Percentiles rank a stretch among this genome's conserved stretches.
These are phyloP conservation scores for Orbicella faveolata DNA, from an alignment of 64 coral and sea anemone species.

Conservation along the genomic window DNA sequence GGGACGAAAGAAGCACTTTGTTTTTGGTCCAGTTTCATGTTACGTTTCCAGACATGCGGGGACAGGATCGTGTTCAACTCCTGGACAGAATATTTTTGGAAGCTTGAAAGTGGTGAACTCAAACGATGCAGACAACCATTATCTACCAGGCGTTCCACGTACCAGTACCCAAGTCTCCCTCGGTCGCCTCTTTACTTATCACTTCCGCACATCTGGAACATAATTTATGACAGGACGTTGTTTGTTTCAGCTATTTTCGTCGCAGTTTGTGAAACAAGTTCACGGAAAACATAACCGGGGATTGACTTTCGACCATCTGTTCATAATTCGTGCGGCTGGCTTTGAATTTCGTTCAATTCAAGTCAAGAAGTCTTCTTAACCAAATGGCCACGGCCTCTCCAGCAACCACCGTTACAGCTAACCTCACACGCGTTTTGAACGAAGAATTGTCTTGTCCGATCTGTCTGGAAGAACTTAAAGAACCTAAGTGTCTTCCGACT, in stretches of 20 bases:
- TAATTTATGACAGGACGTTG: not conserved
- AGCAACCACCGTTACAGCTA: not conserved
- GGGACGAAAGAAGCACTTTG: too few species aligned
- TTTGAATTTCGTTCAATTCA: not conserved
- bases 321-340: not conserved
- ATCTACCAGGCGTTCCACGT: not conserved
- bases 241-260: not conserved
- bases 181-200: not conserved
- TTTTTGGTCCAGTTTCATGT: too few species aligned
- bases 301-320: not conserved
- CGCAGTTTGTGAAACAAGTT: too few species aligned
- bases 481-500: constrained; percentile 54
- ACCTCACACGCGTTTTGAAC: constrained; percentile 37
- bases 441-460: constrained; percentile 69
- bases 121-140: not conserved
- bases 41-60: too few species aligned
- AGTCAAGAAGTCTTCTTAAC: not conserved
- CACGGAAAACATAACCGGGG: not conserved
- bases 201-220: not conserved
- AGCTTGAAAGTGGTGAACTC: too few species aligned
- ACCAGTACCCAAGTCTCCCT: not conserved
- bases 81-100: too few species aligned
- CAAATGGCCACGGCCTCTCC: constrained; percentile 14
- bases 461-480: constrained; percentile 61
- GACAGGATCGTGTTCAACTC: too few species aligned